Evolutionary conservation across 2,113 vertebrate species (phyloP).

Genomic region (Ceyx melanurus): DNA sequence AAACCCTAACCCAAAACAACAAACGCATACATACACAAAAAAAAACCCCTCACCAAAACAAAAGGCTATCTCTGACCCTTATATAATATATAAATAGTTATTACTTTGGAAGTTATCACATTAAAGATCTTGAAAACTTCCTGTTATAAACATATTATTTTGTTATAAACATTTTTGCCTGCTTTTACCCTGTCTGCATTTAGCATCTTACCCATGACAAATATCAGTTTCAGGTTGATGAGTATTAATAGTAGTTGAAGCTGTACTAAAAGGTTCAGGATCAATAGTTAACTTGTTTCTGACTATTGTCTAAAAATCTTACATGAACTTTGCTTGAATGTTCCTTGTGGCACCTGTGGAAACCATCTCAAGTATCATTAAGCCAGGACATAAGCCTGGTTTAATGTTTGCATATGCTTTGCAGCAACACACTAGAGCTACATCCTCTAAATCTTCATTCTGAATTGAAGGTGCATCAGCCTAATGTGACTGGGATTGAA

Average conservation of each 20-base stretch:
- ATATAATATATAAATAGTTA: not conserved
- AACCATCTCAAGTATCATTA: not conserved
- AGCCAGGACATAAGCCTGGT: not conserved
- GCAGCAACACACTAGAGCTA: not conserved
- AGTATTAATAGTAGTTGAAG: not conserved
- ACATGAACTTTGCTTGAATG: not conserved
- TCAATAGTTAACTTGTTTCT: not conserved
- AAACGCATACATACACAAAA: not conserved
- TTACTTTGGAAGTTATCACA: not conserved
- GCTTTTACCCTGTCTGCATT: not conserved
- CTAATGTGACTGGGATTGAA: not conserved
- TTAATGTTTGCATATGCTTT: not conserved
- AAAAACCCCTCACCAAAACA: not conserved
- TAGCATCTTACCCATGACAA: not conserved
- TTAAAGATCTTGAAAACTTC: not conserved
- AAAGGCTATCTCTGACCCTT: not conserved
- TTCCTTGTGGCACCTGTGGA: not conserved
- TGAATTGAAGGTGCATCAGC: not conserved
- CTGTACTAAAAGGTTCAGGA: not conserved
- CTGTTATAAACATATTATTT: not conserved
- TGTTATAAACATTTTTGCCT: not conserved
- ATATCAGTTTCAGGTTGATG: not conserved
- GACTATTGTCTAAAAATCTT: not conserved
- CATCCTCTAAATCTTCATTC: not conserved
- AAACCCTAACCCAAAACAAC: too few species aligned